Conservation (phyloP, 2,797 vertebrate species). For the Sebastes nivosus region DNA sequence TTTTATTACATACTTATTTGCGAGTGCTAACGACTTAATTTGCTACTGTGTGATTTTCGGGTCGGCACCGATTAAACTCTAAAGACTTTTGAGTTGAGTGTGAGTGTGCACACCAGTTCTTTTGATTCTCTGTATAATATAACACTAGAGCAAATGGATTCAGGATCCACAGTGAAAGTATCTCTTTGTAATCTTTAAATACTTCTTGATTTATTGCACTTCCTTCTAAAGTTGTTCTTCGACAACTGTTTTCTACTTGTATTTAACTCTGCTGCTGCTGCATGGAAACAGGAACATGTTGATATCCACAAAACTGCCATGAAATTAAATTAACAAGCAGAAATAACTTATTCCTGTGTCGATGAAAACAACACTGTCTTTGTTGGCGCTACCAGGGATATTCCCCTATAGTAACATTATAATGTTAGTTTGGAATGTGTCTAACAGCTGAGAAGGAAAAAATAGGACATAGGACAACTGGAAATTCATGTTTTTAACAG, state of each 20-base stretch:
- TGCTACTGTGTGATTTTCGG: background rate
- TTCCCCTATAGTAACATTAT: background rate
- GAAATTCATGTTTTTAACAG: background rate
- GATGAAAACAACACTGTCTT: background rate
- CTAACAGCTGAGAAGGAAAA: background rate
- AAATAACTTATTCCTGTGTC: background rate
- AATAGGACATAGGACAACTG: background rate
- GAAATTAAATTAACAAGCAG: background rate
- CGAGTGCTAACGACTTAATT: background rate
- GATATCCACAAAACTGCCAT: slow-evolving; percentile 7
- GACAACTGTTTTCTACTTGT: background rate
- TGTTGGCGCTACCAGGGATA: background rate
- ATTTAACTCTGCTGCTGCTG: background rate
- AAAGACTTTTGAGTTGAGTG: background rate
- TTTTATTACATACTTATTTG: background rate
- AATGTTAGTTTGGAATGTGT: background rate
- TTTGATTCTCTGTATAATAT: background rate
- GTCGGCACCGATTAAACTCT: background rate
- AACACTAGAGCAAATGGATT: background rate
- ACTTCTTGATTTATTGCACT: background rate
- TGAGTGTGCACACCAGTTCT: background rate
- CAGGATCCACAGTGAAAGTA: background rate
- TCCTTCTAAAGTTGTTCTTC: background rate
- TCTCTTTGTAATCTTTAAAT: background rate
- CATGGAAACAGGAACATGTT: background rate